A percentile compares a stretch with the other conserved stretches of the same genome.
Conservation (phyloP, 1,140 invertebrate genomes). For the Ips typographus region DNA sequence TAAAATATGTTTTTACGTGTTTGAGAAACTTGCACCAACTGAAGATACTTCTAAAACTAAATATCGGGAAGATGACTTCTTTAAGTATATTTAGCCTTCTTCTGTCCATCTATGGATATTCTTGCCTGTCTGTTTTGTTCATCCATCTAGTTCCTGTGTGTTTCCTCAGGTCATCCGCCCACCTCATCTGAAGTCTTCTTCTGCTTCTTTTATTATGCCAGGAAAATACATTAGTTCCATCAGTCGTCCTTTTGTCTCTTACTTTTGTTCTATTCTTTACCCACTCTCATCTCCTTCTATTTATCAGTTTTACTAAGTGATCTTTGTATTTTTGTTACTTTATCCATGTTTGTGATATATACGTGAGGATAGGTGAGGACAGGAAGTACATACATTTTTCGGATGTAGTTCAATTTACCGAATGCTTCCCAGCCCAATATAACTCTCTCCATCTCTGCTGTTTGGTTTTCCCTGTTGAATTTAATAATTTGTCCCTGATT, state of each 20-base stretch:
- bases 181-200: not conserved
- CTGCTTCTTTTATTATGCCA: not conserved
- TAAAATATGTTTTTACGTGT: too few relatives aligned
- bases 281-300: not conserved
- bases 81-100: not conserved
- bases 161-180: not conserved
- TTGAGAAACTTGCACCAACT: too few relatives aligned
- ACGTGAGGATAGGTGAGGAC: not conserved
- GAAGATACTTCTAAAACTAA: too few relatives aligned
- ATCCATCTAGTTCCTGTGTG: not conserved
- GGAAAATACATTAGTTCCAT: not conserved
- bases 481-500: not conserved
- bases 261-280: not conserved
- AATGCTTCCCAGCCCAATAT: not conserved
- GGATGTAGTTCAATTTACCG: not conserved
- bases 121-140: not conserved
- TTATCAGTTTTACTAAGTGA: not conserved
- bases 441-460: not conserved
- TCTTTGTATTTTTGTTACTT: not conserved
- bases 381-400: not conserved
- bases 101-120: not conserved
- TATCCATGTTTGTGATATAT: not conserved
- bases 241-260: not conserved
- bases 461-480: not conserved
- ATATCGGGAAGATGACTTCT: too few relatives aligned